Conservation (phyloP, 2,797 vertebrate genomes). For the Psittacula echo region DNA sequence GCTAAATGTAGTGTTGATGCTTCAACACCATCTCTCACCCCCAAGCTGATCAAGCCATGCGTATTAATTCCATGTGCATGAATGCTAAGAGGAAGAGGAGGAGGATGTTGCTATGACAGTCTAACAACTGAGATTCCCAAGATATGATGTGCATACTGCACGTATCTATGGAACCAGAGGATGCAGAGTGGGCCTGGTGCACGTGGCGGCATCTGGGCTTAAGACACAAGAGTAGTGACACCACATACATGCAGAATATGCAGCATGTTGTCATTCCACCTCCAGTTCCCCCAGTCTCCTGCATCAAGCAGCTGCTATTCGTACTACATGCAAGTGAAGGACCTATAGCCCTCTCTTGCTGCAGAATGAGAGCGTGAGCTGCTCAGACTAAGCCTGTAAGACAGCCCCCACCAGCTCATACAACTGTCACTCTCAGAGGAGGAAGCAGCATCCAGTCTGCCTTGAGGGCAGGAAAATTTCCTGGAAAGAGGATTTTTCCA, state of each 20-base stretch:
- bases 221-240: background rate
- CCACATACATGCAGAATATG: rapidly evolving
- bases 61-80: background rate
- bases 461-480: background rate
- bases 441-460: background rate
- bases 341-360: background rate
- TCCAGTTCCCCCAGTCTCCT: background rate
- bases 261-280: background rate
- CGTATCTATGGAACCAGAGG: background rate
- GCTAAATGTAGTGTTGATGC: background rate
- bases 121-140: background rate
- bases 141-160: background rate
- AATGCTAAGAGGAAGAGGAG: constrained; percentile 10
- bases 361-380: rapidly evolving
- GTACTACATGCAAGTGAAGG: background rate
- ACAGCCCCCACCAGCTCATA: background rate
- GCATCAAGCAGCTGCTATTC: background rate
- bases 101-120: constrained; percentile 5
- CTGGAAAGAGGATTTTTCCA: background rate
- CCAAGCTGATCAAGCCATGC: background rate
- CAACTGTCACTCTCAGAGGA: background rate
- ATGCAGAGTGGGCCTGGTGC: background rate
- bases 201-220: background rate
- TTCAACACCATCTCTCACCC: background rate
- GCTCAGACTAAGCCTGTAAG: background rate